A percentile compares a stretch with the other conserved stretches of the same genome.
phyloP scores from a whole-genome alignment of 1,140 invertebrate genomes.

The Leucophenga varia region DNA sequence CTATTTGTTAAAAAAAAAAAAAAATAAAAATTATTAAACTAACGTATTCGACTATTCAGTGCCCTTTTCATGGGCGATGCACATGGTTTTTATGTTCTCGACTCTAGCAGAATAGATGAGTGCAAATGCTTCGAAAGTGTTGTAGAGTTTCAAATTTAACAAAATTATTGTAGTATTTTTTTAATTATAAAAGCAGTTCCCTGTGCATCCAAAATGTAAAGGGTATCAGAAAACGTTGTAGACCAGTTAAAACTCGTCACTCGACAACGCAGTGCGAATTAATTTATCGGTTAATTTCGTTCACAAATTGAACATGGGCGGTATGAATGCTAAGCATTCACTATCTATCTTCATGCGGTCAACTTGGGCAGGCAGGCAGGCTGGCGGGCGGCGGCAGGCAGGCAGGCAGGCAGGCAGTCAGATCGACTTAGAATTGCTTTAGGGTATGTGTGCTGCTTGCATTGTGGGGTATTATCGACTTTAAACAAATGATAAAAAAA shows the following conservation, averaged over 20 bases:
- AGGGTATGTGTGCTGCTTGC: background rate
- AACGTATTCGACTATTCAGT: too few relatives aligned
- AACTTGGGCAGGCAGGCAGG: background rate
- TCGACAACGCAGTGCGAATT: slow-evolving; percentile 34
- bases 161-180: too few relatives aligned
- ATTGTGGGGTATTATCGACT: slow-evolving; percentile 2
- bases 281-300: slow-evolving; percentile 48
- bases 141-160: too few relatives aligned
- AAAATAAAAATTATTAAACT: too few relatives aligned
- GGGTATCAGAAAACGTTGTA: too few relatives aligned
- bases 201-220: too few relatives aligned
- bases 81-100: too few relatives aligned
- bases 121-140: too few relatives aligned
- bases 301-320: slow-evolving; percentile 48
- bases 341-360: slow-evolving; percentile 10
- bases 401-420: slow-evolving; percentile 27
- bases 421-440: slow-evolving; percentile 13
- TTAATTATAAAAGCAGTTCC: too few relatives aligned
- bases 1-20: slow-evolving; percentile 30
- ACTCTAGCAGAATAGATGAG: too few relatives aligned
- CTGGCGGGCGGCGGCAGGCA: slow-evolving; percentile 13
- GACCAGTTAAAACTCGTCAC: too few relatives aligned
- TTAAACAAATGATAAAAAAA: slow-evolving; percentile 6
- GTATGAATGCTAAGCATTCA: slow-evolving; percentile 14
- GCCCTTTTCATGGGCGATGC: too few relatives aligned